Percentiles rank a stretch among this genome's conserved stretches.
Evolutionary conservation across 2,797 vertebrate species (phyloP).

Genomic region (Alcedo atthis): DNA sequence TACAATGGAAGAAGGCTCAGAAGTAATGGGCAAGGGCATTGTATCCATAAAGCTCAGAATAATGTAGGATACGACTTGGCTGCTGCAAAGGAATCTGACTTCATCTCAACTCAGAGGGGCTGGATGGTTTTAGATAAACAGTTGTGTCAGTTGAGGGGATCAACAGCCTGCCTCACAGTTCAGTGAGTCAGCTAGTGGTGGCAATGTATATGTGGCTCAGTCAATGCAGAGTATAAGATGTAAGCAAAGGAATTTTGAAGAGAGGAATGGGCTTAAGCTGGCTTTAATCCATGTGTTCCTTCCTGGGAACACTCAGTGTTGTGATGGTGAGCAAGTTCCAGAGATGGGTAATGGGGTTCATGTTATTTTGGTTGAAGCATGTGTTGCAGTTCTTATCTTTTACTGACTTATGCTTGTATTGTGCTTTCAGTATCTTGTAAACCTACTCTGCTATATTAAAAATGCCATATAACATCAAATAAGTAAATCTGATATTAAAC

Average conservation of each 20-base stretch:
- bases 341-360: accelerated
- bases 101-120: neutral
- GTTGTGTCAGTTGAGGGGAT: neutral
- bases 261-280: neutral
- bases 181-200: neutral
- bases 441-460: neutral
- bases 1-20: neutral
- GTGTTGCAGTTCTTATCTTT: accelerated
- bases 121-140: neutral
- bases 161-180: neutral
- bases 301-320: neutral
- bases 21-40: accelerated
- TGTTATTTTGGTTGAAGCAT: neutral
- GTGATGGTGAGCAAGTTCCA: neutral
- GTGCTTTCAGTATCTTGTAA: neutral
- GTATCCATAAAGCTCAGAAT: neutral
- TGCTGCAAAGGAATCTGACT: neutral
- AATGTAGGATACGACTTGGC: neutral
- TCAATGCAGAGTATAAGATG: neutral
- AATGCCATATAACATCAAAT: neutral
- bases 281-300: neutral
- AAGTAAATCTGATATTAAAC: neutral
- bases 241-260: neutral
- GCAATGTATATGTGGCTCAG: neutral
- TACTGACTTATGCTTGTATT: accelerated